Evolutionary conservation across 2,888 invertebrate species (phyloP).

Genomic region (Lasioglossum morio): DNA sequence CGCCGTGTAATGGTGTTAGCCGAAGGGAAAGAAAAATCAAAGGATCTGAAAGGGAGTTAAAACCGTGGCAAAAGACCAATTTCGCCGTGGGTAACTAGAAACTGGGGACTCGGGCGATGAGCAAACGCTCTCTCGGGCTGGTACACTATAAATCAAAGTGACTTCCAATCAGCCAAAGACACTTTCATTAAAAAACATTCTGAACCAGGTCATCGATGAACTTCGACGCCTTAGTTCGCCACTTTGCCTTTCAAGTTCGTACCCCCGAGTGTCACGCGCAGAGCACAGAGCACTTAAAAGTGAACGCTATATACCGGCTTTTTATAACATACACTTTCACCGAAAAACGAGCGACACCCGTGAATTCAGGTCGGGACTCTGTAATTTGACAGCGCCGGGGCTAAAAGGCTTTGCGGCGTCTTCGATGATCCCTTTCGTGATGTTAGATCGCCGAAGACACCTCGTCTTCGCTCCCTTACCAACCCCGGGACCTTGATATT

Average conservation of each 20-base stretch:
- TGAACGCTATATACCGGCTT: slow-evolving; percentile 42
- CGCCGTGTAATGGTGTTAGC: background rate
- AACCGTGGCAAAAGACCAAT: background rate
- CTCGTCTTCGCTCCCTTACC: slow-evolving; percentile 27
- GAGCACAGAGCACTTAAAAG: slow-evolving; percentile 61
- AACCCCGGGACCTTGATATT: slow-evolving; percentile 28
- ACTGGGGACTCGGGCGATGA: background rate
- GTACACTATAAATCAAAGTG: slow-evolving; percentile 40
- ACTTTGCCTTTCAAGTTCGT: slow-evolving; percentile 54
- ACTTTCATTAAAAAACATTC: slow-evolving; percentile 54
- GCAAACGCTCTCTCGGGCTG: background rate
- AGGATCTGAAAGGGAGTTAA: background rate
- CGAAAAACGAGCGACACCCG: slow-evolving; percentile 50
- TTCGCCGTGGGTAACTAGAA: slow-evolving; percentile 1
- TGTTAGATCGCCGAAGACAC: slow-evolving; percentile 48
- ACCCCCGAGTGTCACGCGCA: slow-evolving; percentile 56
- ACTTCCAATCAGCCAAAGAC: slow-evolving; percentile 43
- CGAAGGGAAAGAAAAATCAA: background rate
- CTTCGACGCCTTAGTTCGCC: slow-evolving; percentile 56
- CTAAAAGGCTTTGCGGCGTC: slow-evolving; percentile 61
- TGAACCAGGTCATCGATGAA: slow-evolving; percentile 63
- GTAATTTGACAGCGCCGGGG: slow-evolving; percentile 64
- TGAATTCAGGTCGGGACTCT: slow-evolving; percentile 61
- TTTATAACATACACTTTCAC: slow-evolving; percentile 44
- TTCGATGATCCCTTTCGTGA: slow-evolving; percentile 54